Conservation (phyloP, 2,888 invertebrate genomes). For the Phanerotoma sp. region DNA sequence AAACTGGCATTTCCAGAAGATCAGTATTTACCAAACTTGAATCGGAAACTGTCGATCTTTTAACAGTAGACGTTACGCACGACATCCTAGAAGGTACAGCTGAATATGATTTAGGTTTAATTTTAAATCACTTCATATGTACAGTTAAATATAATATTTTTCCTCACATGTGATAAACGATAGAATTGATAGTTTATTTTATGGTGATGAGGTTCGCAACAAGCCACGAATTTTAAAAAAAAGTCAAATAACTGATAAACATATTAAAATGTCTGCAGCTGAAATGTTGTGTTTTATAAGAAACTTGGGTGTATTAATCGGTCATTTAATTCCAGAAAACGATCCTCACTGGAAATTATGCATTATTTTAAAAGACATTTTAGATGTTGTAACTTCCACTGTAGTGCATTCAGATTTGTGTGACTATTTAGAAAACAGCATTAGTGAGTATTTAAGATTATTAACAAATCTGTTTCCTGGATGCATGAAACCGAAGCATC, state of each 20-base stretch:
- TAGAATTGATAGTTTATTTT: conserved; percentile 26
- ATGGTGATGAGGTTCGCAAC: conserved; percentile 18
- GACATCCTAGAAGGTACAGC: conserved; percentile 29
- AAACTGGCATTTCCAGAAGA: conserved; percentile 18
- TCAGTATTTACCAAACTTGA: conserved; percentile 17
- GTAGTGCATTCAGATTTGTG: not conserved
- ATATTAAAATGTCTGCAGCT: not conserved
- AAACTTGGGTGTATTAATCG: not conserved
- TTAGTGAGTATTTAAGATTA: not conserved
- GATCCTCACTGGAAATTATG: not conserved
- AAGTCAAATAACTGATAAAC: not conserved
- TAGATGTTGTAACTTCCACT: not conserved
- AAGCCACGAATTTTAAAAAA: conserved; percentile 28
- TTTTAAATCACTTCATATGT: conserved; percentile 33
- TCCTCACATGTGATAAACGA: conserved; percentile 24
- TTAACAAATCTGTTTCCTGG: not conserved
- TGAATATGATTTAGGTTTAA: conserved; percentile 31
- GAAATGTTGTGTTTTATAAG: not conserved
- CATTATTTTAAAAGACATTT: not conserved
- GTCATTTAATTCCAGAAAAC: not conserved
- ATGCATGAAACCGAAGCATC: not conserved
- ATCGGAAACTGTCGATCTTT: not conserved
- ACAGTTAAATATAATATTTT: conserved; percentile 26
- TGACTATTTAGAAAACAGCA: not conserved
- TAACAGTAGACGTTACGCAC: conserved; percentile 25